phyloP scores from a whole-genome alignment of 2,797 vertebrate genomes.

The Phoxinus dragarum region DNA sequence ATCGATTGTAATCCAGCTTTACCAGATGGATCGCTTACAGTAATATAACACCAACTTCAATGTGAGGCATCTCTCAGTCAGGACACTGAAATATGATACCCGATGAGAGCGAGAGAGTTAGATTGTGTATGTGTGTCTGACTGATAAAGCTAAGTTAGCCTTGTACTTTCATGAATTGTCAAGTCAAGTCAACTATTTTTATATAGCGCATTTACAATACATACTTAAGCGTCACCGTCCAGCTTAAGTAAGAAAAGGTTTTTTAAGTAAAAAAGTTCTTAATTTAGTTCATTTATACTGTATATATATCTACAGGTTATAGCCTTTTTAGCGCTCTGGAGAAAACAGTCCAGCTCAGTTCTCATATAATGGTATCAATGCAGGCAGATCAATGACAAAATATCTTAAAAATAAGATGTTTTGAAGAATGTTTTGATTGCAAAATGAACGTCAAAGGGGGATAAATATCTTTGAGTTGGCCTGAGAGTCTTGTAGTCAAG shows the following conservation, averaged over 20 bases:
- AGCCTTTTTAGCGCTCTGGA: no score
- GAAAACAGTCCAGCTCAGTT: no score
- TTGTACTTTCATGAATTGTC: conserved; percentile 14
- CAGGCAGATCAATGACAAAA: background rate
- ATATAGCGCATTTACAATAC: no score
- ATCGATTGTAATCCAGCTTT: conserved; percentile 77
- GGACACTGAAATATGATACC: conserved; percentile 72
- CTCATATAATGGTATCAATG: no score
- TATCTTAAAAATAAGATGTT: background rate
- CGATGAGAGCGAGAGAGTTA: conserved; percentile 8
- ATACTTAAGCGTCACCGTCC: no score
- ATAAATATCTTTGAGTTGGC: background rate
- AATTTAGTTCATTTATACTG: no score
- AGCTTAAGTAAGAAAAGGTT: no score
- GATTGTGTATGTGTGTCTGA: conserved; percentile 16
- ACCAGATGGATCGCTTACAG: conserved; percentile 76
- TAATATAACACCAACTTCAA: conserved; percentile 76
- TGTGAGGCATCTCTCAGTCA: conserved; percentile 59
- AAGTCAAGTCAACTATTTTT: no score
- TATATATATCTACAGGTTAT: no score
- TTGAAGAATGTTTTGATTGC: background rate
- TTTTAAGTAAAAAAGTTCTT: no score
- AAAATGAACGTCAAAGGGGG: no score
- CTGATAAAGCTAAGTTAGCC: conserved; percentile 6
- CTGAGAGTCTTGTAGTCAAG: background rate